Evolutionary conservation across 2,888 invertebrate species (phyloP).

Genomic region (Chouioia cunea): DNA sequence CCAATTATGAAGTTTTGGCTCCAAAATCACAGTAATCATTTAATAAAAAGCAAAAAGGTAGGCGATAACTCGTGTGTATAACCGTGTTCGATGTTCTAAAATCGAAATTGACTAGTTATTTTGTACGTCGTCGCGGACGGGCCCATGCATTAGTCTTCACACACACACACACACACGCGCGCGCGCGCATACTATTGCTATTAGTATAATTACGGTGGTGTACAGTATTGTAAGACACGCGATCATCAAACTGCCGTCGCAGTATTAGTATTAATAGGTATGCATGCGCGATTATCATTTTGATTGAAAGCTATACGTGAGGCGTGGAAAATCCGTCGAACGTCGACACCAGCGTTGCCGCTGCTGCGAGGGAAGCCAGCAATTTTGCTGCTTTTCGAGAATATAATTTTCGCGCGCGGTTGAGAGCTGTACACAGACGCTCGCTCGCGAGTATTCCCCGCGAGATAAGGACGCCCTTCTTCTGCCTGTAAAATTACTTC

Average conservation of each 20-base stretch:
- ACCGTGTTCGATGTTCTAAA: neutral
- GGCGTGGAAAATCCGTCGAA: slow-evolving; percentile 38
- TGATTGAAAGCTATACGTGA: too few species aligned
- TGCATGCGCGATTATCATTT: too few species aligned
- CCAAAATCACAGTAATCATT: slow-evolving; percentile 45
- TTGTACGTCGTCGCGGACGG: slow-evolving; percentile 31
- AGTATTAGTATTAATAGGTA: neutral
- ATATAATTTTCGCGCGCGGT: slow-evolving; percentile 64
- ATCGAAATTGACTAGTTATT: slow-evolving; percentile 44
- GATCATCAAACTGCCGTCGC: too few species aligned
- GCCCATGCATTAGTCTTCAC: slow-evolving; percentile 37
- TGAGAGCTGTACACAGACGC: slow-evolving; percentile 11
- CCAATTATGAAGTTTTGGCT: neutral
- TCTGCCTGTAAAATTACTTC: slow-evolving; percentile 67
- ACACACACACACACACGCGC: slow-evolving; percentile 1
- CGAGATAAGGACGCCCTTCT: slow-evolving; percentile 60
- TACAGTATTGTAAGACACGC: neutral
- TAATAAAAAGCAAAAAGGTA: slow-evolving; percentile 42
- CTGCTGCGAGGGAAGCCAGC: slow-evolving; percentile 52
- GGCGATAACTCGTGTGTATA: too few species aligned
- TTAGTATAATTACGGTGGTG: slow-evolving; percentile 53
- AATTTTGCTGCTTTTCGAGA: slow-evolving; percentile 64
- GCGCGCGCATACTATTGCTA: slow-evolving; percentile 49
- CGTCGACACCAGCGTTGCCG: slow-evolving; percentile 1
- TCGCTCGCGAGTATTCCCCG: slow-evolving; percentile 54